phyloP scores from a whole-genome alignment of 2,113 vertebrate genomes.

The Sphaerodactylus townsendi region DNA sequence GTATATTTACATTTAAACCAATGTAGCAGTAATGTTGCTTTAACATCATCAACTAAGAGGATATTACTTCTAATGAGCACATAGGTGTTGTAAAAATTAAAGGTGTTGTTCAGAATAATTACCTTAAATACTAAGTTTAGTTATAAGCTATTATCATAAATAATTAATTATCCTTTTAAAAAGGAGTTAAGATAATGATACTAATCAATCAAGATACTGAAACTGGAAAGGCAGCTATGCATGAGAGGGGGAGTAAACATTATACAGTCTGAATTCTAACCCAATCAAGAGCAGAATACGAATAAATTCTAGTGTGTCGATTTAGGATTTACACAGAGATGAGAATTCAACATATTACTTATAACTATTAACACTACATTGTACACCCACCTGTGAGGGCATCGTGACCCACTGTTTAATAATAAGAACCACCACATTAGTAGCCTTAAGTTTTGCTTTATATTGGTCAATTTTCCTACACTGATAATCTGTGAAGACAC shows the following conservation, averaged over 20 bases:
- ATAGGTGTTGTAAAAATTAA: constrained; percentile 63
- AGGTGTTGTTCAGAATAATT: constrained; percentile 56
- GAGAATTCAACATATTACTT: neutral
- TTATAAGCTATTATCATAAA: constrained; percentile 59
- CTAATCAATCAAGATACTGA: constrained; percentile 26
- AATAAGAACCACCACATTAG: neutral
- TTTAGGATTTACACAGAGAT: neutral
- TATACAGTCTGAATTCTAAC: neutral
- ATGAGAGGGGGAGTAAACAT: neutral
- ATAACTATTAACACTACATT: neutral
- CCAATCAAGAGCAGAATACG: neutral
- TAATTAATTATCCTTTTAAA: constrained; percentile 58
- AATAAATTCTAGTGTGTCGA: neutral
- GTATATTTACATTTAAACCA: constrained; percentile 11
- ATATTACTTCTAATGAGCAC: constrained; percentile 56
- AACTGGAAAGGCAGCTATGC: constrained; percentile 44
- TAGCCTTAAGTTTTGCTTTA: neutral
- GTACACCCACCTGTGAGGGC: no score
- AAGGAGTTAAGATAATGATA: constrained; percentile 50
- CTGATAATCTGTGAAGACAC: neutral
- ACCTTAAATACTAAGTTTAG: constrained; percentile 57
- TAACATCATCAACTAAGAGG: constrained; percentile 58
- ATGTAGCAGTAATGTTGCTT: constrained; percentile 47
- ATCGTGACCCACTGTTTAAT: neutral
- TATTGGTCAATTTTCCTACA: neutral